phyloP scores from a whole-genome alignment of 2,797 vertebrate genomes.

The Phataginus tricuspis region DNA sequence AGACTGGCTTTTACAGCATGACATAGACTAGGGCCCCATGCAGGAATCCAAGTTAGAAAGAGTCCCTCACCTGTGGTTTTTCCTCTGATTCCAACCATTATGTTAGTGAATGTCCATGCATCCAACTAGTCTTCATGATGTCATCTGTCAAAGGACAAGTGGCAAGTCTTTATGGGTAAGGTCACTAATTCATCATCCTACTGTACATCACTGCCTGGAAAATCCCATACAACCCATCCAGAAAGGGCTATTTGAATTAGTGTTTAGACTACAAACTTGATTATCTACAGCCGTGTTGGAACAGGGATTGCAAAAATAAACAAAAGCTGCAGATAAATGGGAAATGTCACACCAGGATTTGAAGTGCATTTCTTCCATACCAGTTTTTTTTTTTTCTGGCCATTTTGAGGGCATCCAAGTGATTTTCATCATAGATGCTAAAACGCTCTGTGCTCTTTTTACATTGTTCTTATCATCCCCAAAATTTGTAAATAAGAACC shows the following conservation, averaged over 20 bases:
- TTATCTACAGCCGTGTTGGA: background rate
- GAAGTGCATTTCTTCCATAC: too few relatives aligned
- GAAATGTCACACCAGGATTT: background rate
- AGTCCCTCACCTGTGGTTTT: background rate
- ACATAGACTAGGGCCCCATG: background rate
- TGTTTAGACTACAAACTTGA: slow-evolving; percentile 24
- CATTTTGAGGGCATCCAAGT: background rate
- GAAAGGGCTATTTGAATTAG: background rate
- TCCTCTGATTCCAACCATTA: background rate
- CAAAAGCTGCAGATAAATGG: background rate
- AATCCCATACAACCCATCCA: background rate
- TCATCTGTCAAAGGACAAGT: background rate
- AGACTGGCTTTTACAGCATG: background rate
- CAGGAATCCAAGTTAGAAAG: background rate
- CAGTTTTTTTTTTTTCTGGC: background rate
- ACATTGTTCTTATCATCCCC: background rate
- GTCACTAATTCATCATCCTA: background rate
- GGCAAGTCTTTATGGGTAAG: background rate
- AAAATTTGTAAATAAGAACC: background rate
- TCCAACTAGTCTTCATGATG: background rate
- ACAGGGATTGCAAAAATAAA: background rate
- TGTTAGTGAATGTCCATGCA: background rate
- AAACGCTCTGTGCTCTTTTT: background rate
- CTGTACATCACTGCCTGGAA: background rate
- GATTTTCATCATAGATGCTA: background rate